Evolutionary conservation across 2,888 invertebrate species (phyloP), one percentile per base, ranked within the genome.

Genomic region (Nomada fabriciana): DNA sequence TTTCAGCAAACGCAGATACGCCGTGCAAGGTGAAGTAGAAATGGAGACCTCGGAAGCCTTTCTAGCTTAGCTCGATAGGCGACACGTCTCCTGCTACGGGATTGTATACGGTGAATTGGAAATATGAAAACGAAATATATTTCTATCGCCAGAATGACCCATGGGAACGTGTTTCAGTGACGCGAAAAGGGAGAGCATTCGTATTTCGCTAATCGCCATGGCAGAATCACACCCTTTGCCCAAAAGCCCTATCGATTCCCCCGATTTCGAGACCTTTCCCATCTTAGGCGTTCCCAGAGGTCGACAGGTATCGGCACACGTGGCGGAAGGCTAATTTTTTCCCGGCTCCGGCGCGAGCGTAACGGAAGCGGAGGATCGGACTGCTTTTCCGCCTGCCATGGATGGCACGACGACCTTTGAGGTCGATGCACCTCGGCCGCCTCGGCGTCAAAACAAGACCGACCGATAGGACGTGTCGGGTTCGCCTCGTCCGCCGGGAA

Each of bases 321-420:
- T 61, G 75, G 72, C 78, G 76, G 67, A 79, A 79, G 76, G 61
- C 36, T 23, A 2, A 20, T 9, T 61, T 20, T 57, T 76, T 82
- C 3, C 11, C 18, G 23, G 67, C 74, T 36, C 67, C 65, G 73
- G 65, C 59, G 50, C n/a, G 61, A 61, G 73, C 55, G 76, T 60
- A 70, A 69, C 61, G 74, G 86, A 71, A 86, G 76, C 69, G 57
- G 18, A 29, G 43, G 53, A 25, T 55, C 47, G 68, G 72, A 60
- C 69, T 7, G 76, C 77, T 87, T 85, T 85, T 84, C 86, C 89
- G 85, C 69, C 65, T 67, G 60, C 80, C 86, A 76, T 76, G 86
- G 87, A 85, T 86, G 89, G 91, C 89, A 87, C 91, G 91, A 91
- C 92, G 93, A 93, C 93, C 93, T 93, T 93, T 92, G 92, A 93